Conservation (phyloP, 2,113 vertebrate species). For the Speoplatyrhinus poulsoni region DNA sequence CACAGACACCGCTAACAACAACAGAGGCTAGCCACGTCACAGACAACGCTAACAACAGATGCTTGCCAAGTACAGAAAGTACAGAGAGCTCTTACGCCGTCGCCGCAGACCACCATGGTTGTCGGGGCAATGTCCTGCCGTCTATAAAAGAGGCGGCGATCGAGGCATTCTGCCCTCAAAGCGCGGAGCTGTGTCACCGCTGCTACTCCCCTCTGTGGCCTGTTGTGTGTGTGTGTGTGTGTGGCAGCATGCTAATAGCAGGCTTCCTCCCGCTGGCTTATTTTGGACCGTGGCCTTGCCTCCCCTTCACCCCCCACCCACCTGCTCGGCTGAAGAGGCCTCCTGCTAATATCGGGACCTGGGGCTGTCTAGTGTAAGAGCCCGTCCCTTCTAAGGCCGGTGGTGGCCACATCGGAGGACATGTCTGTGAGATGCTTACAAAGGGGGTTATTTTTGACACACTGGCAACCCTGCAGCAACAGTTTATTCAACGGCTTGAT, state of each 20-base stretch:
- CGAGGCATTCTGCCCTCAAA: not conserved
- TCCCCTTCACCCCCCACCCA: too few relatives aligned
- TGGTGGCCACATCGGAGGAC: slow-evolving; percentile 29
- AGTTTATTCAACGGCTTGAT: not conserved
- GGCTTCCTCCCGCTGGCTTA: slow-evolving; percentile 48
- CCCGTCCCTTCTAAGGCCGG: slow-evolving; percentile 4
- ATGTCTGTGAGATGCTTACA: slow-evolving; percentile 14
- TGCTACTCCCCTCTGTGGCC: not conserved
- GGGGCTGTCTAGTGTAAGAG: not conserved
- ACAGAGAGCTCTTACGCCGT: slow-evolving; percentile 46
- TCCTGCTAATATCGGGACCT: slow-evolving; percentile 39
- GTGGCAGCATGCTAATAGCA: slow-evolving; percentile 49
- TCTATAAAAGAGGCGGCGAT: slow-evolving; percentile 21
- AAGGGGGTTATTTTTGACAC: slow-evolving; percentile 60
- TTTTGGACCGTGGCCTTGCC: slow-evolving; percentile 62
- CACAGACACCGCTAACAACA: too few relatives aligned
- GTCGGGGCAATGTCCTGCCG: not conserved
- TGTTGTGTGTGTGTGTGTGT: slow-evolving; percentile 30
- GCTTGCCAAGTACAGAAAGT: too few relatives aligned
- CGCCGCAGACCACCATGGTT: slow-evolving; percentile 65
- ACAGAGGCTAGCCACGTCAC: too few relatives aligned
- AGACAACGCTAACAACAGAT: too few relatives aligned
- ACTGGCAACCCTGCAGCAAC: not conserved
- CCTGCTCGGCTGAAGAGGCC: slow-evolving; percentile 33
- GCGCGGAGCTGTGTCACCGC: not conserved